A percentile compares a stretch with the other conserved stretches of the same genome.
phyloP scores from a whole-genome alignment of 2,797 vertebrate genomes.

The Cichlasoma orientale region DNA sequence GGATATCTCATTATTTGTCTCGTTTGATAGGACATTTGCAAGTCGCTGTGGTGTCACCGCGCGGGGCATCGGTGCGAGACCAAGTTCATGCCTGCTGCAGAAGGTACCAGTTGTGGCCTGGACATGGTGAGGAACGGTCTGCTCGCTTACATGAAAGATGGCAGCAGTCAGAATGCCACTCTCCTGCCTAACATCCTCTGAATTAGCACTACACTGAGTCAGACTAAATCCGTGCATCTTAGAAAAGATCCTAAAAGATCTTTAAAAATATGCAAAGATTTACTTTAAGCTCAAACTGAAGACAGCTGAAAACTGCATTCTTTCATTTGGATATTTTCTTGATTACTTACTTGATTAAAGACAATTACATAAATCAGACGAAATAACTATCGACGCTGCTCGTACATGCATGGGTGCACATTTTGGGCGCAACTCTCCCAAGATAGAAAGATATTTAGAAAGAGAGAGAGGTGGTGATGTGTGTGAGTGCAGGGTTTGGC shows the following conservation, averaged over 20 bases:
- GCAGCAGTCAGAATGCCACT: not conserved
- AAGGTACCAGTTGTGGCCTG: constrained; percentile 92
- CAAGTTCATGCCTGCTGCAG: constrained; percentile 98
- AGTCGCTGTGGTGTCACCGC: constrained; percentile 97
- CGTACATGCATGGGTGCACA: constrained; percentile 10
- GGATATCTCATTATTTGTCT: constrained; percentile 3
- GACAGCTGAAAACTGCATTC: not conserved
- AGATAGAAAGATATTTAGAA: constrained; percentile 51
- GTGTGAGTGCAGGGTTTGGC: constrained; percentile 54
- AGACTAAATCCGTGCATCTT: not conserved
- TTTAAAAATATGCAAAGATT: not conserved
- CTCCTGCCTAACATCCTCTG: not conserved
- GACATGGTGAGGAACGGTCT: constrained; percentile 88
- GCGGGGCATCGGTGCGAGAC: constrained; percentile 95
- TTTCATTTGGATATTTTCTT: not conserved
- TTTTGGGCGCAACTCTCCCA: constrained; percentile 26
- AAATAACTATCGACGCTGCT: not conserved
- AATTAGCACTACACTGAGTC: not conserved
- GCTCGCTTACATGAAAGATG: not conserved
- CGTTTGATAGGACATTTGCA: constrained; percentile 93
- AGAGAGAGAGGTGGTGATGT: constrained; percentile 61
- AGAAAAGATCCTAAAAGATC: not conserved
- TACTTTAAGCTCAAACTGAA: not conserved
- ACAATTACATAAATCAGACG: not conserved
- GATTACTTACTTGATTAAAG: not conserved